These are phyloP conservation scores for Emys orbicularis DNA, from an alignment of 2,797 vertebrate species.

Conservation along the genomic window DNA sequence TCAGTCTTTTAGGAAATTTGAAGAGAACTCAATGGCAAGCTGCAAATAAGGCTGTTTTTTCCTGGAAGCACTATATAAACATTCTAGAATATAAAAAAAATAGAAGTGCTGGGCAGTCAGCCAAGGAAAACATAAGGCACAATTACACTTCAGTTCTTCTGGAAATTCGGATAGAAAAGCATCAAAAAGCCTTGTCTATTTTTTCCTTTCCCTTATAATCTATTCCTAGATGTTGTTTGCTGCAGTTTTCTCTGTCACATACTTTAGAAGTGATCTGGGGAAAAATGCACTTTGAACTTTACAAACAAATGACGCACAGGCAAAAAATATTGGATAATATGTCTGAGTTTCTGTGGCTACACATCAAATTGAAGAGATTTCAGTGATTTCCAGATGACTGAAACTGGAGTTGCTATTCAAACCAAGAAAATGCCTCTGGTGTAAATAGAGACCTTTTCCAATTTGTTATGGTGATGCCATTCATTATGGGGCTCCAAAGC, in stretches of 20 bases:
- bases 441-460: not conserved
- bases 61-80: not conserved
- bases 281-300: not conserved
- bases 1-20: not conserved
- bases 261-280: not conserved
- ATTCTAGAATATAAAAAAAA: not conserved
- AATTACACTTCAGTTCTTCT: not conserved
- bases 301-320: not conserved
- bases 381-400: not conserved
- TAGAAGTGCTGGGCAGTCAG: not conserved
- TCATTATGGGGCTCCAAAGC: not conserved
- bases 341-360: accelerated
- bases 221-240: not conserved
- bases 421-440: not conserved
- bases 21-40: not conserved
- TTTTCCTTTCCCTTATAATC: not conserved
- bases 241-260: not conserved
- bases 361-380: not conserved
- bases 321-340: not conserved
- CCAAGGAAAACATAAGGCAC: not conserved
- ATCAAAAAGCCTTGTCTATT: not conserved
- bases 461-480: not conserved
- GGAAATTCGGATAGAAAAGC: not conserved
- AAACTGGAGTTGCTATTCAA: not conserved
- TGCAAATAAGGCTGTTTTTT: not conserved